phyloP scores from a whole-genome alignment of 1,140 invertebrate species.

The Meloidogyne floridensis region DNA sequence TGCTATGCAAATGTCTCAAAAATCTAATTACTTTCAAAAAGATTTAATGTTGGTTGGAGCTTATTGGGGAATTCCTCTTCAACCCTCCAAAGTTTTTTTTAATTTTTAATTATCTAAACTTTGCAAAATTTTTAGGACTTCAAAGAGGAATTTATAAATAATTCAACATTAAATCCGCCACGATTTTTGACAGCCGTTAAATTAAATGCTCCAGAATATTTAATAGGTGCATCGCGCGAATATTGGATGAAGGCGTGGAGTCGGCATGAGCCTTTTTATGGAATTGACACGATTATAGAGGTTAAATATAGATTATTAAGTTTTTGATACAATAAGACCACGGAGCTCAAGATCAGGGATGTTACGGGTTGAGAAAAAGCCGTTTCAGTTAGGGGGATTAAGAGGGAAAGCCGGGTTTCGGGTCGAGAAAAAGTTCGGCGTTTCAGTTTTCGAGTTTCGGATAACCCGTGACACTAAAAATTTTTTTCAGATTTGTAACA shows the following conservation, averaged over 20 bases:
- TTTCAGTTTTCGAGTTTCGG: background rate
- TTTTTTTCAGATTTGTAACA: slow-evolving; percentile 10
- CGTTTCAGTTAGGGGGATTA: too few relatives aligned
- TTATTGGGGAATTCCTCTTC: slow-evolving; percentile 22
- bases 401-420: too few relatives aligned
- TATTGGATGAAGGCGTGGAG: slow-evolving; percentile 16
- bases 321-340: too few relatives aligned
- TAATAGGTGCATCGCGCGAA: slow-evolving; percentile 1
- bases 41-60: slow-evolving; percentile 17
- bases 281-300: slow-evolving; percentile 9
- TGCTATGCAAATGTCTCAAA: slow-evolving; percentile 1
- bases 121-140: background rate
- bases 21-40: background rate
- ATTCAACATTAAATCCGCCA: slow-evolving; percentile 13
- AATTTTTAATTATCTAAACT: background rate
- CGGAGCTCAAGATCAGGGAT: too few relatives aligned
- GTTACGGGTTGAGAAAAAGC: too few relatives aligned
- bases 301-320: background rate
- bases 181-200: background rate
- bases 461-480: background rate
- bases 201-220: slow-evolving; percentile 3
- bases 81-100: slow-evolving; percentile 10
- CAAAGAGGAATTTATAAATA: background rate
- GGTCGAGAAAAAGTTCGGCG: too few relatives aligned
- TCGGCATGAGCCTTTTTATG: slow-evolving; percentile 8